phyloP scores from a whole-genome alignment of 2,888 invertebrate genomes.

The Lacanobia wlatinum region DNA sequence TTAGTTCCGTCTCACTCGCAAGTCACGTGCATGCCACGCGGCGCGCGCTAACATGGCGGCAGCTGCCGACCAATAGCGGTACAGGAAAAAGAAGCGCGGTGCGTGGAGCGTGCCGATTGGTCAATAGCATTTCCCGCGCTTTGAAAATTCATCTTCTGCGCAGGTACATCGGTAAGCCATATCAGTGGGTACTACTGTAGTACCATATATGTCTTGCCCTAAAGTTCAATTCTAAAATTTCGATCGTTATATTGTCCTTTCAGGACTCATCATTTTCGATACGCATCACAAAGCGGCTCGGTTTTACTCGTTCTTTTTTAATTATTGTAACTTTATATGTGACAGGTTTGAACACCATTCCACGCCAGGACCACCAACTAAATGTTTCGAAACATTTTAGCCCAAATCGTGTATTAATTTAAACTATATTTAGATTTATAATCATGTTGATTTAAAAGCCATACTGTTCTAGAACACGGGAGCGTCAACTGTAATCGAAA shows the following conservation, averaged over 20 bases:
- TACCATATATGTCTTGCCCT: neutral
- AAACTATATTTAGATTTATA: constrained; percentile 69
- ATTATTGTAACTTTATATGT: constrained; percentile 35
- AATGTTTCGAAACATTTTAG: constrained; percentile 61
- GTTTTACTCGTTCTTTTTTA: constrained; percentile 48
- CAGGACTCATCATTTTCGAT: constrained; percentile 43
- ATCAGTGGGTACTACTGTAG: too few species aligned
- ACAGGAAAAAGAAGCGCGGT: too few species aligned
- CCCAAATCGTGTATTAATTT: constrained; percentile 68
- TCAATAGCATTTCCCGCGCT: too few species aligned
- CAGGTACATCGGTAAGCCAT: too few species aligned
- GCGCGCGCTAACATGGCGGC: too few species aligned
- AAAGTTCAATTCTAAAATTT: constrained; percentile 3
- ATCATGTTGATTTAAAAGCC: constrained; percentile 74
- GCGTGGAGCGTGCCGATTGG: too few species aligned
- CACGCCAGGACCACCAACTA: constrained; percentile 72
- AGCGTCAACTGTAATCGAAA: constrained; percentile 41
- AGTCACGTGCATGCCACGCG: too few species aligned
- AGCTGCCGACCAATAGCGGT: too few species aligned
- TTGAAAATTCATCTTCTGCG: too few species aligned
- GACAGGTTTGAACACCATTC: constrained; percentile 75
- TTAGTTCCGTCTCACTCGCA: too few species aligned
- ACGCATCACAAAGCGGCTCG: constrained; percentile 63
- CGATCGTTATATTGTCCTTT: neutral
- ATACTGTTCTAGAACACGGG: constrained; percentile 66